Percentiles rank a stretch among this genome's conserved stretches.
These are phyloP conservation scores for Berghia stephanieae DNA, from an alignment of 1,140 invertebrate species.

Conservation along the genomic window DNA sequence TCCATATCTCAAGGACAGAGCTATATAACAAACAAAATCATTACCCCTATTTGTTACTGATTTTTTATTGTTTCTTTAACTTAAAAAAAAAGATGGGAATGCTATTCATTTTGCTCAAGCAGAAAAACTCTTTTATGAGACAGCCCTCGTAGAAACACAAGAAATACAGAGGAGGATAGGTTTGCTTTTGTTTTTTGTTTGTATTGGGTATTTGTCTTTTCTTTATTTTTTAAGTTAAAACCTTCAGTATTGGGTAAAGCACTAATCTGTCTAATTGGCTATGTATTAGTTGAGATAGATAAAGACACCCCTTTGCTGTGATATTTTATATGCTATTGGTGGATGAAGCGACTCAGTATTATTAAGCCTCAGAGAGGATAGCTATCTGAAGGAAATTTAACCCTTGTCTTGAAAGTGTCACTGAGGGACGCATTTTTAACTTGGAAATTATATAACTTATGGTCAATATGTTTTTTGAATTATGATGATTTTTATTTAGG, in stretches of 20 bases:
- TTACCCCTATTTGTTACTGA: too few species aligned
- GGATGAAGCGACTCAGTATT: too few species aligned
- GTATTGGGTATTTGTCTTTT: background rate
- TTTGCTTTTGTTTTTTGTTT: conserved; percentile 33
- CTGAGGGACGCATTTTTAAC: background rate
- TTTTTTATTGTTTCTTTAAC: conserved; percentile 47
- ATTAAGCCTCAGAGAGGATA: too few species aligned
- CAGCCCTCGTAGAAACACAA: conserved; percentile 56
- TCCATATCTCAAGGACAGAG: background rate
- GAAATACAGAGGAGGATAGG: conserved; percentile 57
- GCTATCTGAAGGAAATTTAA: too few species aligned
- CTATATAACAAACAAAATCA: background rate
- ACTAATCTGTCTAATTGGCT: too few species aligned
- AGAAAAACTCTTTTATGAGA: conserved; percentile 63
- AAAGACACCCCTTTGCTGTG: background rate
- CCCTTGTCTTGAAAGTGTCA: background rate
- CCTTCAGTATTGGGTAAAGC: background rate
- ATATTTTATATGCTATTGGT: too few species aligned
- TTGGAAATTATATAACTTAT: too few species aligned
- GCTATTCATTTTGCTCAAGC: conserved; percentile 63
- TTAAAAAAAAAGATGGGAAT: conserved; percentile 47
- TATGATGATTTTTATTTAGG: too few species aligned
- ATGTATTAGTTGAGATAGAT: too few species aligned
- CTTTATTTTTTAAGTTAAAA: background rate
- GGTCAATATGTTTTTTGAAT: too few species aligned